phyloP scores from a whole-genome alignment of 2,888 invertebrate genomes.

The Trilocha varians region DNA sequence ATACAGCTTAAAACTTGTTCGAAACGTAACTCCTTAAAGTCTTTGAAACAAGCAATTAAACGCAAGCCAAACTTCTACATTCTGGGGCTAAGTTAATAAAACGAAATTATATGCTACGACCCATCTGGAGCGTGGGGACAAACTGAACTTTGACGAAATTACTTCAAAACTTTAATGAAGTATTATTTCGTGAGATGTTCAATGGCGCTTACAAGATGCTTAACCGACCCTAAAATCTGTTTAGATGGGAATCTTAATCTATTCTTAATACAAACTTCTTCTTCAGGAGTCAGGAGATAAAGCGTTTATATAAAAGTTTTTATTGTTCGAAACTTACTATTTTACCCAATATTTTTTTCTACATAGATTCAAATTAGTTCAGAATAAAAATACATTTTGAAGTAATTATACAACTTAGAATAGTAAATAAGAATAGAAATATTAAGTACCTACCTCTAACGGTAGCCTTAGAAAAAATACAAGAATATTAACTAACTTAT shows the following conservation, averaged over 20 bases:
- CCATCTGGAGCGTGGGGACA: conserved; percentile 59
- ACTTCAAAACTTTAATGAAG: conserved; percentile 62
- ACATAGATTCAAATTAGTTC: too few species aligned
- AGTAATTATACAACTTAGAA: too few species aligned
- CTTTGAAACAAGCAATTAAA: conserved; percentile 52
- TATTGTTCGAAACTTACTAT: too few species aligned
- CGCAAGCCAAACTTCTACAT: conserved; percentile 56
- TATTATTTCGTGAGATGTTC: conserved; percentile 33
- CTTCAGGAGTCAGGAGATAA: too few species aligned
- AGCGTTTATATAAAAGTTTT: too few species aligned
- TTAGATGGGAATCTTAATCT: background rate
- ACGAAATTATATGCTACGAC: conserved; percentile 48
- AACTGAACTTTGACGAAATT: conserved; percentile 68
- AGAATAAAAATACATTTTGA: too few species aligned
- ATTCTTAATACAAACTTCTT: background rate
- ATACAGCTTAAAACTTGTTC: conserved; percentile 12
- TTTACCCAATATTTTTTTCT: too few species aligned
- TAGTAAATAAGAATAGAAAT: too few species aligned
- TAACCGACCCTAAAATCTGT: background rate
- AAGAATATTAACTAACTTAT: too few species aligned
- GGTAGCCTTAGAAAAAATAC: too few species aligned
- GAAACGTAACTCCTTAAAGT: conserved; percentile 32
- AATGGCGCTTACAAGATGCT: conserved; percentile 12
- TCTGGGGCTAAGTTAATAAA: conserved; percentile 59
- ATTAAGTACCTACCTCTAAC: too few species aligned